Evolutionary conservation across 1,140 invertebrate species (phyloP), one percentile per base, ranked within the genome.

Genomic region (Camponotus pennsylvanicus): DNA sequence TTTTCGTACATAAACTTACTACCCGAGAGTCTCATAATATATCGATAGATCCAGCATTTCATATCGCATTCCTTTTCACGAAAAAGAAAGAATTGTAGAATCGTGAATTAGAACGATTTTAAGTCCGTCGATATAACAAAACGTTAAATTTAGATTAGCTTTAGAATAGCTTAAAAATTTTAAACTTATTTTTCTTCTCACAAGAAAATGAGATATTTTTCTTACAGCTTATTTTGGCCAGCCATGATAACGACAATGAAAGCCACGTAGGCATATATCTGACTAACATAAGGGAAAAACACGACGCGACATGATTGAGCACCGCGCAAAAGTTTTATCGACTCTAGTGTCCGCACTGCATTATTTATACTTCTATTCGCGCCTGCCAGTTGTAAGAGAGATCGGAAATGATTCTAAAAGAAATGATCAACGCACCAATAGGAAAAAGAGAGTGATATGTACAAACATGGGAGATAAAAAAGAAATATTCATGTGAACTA

Each of bases 11-110:
- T 59, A 0, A 89, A 85, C 0, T 34, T 85, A 63, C 91, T 1
- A 93, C 0, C 27, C 52, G 0, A 92, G 11, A 4, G 21, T 61
- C 2, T 88, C 2, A 66, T 92, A 92, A 64, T 90, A 89, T n/a
- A 0, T 42, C n/a, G 92, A 2, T 7, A 89, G 89, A 1, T 89
- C 88, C 2, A 52, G 4, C 91, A 93, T 32, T 88, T 59, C 0
- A 83, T 66, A 37, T 90, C 76, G 37, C 91, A 91, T 4, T 21
- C n/a, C 3, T 67, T 84, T 86, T 86, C 8, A 7, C 4, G 4
- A n/a, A 2, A n/a, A 69, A 73, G 11, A 71, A 21, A 63, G 0
- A 37, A 21, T 78, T 4, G 34, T 63, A 37, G 57, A 9, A 5
- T n/a, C 21, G 1, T 21, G 21, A 8, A 34, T 77, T 34, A 21